These are phyloP conservation scores for Leucoptera coffeella DNA, from an alignment of 2,888 invertebrate species.

Conservation along the genomic window DNA sequence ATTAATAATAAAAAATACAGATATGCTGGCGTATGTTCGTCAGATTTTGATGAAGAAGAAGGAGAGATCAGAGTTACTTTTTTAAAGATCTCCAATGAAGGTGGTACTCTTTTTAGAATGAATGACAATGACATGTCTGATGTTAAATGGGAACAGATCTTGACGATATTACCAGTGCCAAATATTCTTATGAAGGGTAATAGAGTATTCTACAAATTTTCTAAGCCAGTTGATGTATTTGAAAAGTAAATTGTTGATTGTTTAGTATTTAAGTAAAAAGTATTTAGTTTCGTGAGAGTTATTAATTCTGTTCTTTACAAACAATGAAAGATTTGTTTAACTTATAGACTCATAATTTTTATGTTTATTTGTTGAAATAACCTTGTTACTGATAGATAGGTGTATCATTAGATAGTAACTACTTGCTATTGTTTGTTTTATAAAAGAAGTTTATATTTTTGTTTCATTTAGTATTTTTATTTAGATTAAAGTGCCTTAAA, in stretches of 20 bases:
- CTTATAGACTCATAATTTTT: too few species aligned
- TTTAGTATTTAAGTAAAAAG: constrained; percentile 6
- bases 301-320: constrained; percentile 8
- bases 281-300: constrained; percentile 6
- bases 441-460: constrained; percentile 7
- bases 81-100: constrained; percentile 7
- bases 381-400: constrained; percentile 5
- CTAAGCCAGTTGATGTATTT: constrained; percentile 7
- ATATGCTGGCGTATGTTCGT: constrained; percentile 9
- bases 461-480: constrained; percentile 3
- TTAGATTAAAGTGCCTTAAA: constrained; percentile 4
- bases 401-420: constrained; percentile 6
- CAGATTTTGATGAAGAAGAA: constrained; percentile 9
- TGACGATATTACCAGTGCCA: constrained; percentile 7
- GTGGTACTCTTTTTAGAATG: constrained; percentile 7
- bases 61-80: constrained; percentile 7
- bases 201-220: constrained; percentile 7
- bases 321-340: constrained; percentile 1
- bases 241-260: constrained; percentile 8
- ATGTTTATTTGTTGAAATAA: constrained; percentile 7
- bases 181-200: constrained; percentile 7
- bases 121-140: constrained; percentile 6
- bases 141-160: constrained; percentile 8
- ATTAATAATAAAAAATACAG: constrained; percentile 8
- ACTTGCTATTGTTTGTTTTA: constrained; percentile 7